Base-by-base conservation (phyloP, 2,888 invertebrate species). In the Pammene fasciana region DNA sequence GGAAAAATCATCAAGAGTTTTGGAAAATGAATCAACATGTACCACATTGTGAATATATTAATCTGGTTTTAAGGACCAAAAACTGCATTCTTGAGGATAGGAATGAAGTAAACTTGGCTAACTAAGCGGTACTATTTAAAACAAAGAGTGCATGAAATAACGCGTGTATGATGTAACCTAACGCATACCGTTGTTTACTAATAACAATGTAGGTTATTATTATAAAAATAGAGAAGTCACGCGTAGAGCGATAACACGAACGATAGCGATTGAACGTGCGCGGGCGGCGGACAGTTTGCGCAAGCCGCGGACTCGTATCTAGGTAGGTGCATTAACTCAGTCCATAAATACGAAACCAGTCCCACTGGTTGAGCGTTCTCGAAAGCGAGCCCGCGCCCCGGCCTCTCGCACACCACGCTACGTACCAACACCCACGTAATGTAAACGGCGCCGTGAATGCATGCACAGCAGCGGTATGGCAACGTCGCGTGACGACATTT, bases 401-500 rank as follows among this genome's bases (percentile, higher is more conserved):
- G 90, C 90, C 89, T 87, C 91, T 86, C 88, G 85, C 90, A 87
- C 90, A 86, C 89, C 77, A 78, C 77, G 79, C 83, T 82, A 82
- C 89, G 82, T 83, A 87, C 88, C 77, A 79, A 89, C 89, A 86
- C 89, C 89, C 89, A 91, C 90, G 89, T 88, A 88, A 85, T 81
- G 83, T 83, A 80, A 86, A 84, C 86, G 87, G 85, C 82, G 78
- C 84, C 79, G 87, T 88, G 87, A 87, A 87, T 90, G 90, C 88
- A 90, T 85, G 86, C 88, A 88, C 88, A 86, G 75, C 88, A 86
- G 75, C 89, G 87, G 89, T 82, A 85, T 86, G 93, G 93, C 93
- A 93, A 93, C 93, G 89, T 87, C 89, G 93, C 90, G 90, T 93
- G 93, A 93, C 93, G 93, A 93, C 93, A 93, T 93, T 92, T 93